phyloP scores from a whole-genome alignment of 2,797 vertebrate genomes.

The Rachycentron canadum region DNA sequence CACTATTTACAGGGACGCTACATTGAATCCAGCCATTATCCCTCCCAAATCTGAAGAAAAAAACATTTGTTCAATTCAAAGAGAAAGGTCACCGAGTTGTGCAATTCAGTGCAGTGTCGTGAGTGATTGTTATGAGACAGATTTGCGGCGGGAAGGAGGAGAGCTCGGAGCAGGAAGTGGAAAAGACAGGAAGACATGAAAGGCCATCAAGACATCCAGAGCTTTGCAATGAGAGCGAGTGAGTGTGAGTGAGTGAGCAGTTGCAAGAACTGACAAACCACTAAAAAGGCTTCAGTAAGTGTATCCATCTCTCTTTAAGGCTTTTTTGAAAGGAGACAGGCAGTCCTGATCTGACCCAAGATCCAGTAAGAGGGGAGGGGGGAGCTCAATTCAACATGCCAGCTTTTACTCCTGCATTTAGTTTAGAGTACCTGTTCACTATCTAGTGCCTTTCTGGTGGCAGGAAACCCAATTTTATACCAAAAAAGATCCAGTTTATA shows the following conservation, averaged over 20 bases:
- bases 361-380: slow-evolving; percentile 9
- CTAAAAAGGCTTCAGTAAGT: slow-evolving; percentile 53
- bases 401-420: slow-evolving; percentile 53
- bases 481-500: background rate
- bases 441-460: slow-evolving; percentile 26
- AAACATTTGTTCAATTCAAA: slow-evolving; percentile 20
- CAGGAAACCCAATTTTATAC: slow-evolving; percentile 19
- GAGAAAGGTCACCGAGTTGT: slow-evolving; percentile 60
- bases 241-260: slow-evolving; percentile 42
- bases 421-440: slow-evolving; percentile 35
- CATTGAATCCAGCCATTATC: slow-evolving; percentile 44
- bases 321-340: slow-evolving; percentile 51
- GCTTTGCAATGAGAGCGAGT: slow-evolving; percentile 21
- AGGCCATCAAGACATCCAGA: background rate
- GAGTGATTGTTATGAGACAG: slow-evolving; percentile 22
- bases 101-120: slow-evolving; percentile 74
- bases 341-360: slow-evolving; percentile 34
- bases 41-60: slow-evolving; percentile 32
- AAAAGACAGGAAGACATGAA: slow-evolving; percentile 15
- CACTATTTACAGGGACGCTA: slow-evolving; percentile 69
- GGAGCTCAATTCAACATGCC: background rate
- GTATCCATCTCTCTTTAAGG: slow-evolving; percentile 66
- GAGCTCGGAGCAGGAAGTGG: background rate
- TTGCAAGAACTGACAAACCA: slow-evolving; percentile 37
- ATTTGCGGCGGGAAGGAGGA: background rate